Percentiles rank a stretch among this genome's conserved stretches.
phyloP scores from a whole-genome alignment of 2,113 vertebrate species.

The Carassius gibelio region DNA sequence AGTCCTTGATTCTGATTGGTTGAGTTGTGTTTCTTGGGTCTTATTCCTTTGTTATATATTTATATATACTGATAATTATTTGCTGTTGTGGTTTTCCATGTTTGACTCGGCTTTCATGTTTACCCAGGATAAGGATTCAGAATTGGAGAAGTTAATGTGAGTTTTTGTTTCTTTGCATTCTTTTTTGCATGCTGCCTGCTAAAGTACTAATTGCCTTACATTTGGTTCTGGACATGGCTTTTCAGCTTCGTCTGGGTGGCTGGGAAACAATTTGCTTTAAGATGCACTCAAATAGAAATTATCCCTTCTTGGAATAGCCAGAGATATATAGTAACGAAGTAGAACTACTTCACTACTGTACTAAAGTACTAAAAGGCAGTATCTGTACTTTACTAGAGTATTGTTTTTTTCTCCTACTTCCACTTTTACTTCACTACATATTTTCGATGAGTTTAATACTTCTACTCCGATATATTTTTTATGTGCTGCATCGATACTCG shows the following conservation, averaged over 20 bases:
- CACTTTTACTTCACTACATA: too few relatives aligned
- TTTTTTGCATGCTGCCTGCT: not conserved
- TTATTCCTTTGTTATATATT: not conserved
- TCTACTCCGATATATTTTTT: too few relatives aligned
- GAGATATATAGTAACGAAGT: too few relatives aligned
- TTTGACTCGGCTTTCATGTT: constrained; percentile 21
- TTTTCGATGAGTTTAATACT: too few relatives aligned
- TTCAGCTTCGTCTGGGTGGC: not conserved
- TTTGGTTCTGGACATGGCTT: not conserved
- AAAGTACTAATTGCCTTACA: not conserved
- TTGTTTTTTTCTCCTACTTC: too few relatives aligned
- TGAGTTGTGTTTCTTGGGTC: too few relatives aligned
- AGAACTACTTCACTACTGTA: too few relatives aligned
- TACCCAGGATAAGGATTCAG: constrained; percentile 66
- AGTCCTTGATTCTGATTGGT: too few relatives aligned
- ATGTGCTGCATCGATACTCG: too few relatives aligned
- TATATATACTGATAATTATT: not conserved
- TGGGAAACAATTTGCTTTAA: not conserved
- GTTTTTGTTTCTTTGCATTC: constrained; percentile 48
- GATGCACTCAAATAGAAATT: not conserved
- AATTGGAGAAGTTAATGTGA: constrained; percentile 70
- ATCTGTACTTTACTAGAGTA: too few relatives aligned
- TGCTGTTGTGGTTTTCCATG: not conserved
- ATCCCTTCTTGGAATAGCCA: not conserved
- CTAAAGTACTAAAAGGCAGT: too few relatives aligned